Evolutionary conservation across 2,113 vertebrate genomes (phyloP).

Genomic region (Promerops cafer): DNA sequence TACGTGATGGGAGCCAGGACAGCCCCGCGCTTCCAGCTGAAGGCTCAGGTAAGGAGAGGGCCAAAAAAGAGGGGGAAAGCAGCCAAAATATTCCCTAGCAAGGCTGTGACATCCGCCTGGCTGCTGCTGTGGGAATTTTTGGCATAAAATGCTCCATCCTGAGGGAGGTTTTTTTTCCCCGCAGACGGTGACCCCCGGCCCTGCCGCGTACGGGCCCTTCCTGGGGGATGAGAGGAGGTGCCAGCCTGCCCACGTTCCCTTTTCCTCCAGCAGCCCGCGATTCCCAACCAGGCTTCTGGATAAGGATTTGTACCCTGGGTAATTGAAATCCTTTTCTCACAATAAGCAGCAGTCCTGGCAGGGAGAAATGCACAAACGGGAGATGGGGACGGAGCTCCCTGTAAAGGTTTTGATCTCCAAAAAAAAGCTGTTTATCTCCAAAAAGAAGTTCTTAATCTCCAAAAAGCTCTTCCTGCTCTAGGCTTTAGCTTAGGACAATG

Average conservation of each 20-base stretch:
- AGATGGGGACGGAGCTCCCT: background rate
- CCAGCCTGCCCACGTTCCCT: slow-evolving; percentile 65
- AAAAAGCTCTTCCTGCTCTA: background rate
- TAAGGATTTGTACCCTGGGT: slow-evolving; percentile 73
- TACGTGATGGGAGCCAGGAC: slow-evolving; percentile 82
- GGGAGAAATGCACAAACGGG: background rate
- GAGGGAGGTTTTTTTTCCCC: background rate
- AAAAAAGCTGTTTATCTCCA: background rate
- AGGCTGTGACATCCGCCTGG: background rate
- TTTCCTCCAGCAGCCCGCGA: slow-evolving; percentile 62
- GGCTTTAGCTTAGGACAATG: background rate
- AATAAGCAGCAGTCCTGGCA: background rate
- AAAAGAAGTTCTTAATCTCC: background rate
- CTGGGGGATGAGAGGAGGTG: background rate
- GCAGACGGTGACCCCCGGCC: slow-evolving; percentile 68
- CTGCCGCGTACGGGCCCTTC: slow-evolving; percentile 70
- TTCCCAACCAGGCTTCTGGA: slow-evolving; percentile 7
- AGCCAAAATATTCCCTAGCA: background rate
- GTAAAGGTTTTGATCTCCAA: background rate
- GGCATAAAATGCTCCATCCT: background rate
- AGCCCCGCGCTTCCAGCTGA: background rate
- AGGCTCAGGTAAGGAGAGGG: fast-evolving
- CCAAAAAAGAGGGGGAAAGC: background rate
- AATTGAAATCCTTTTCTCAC: background rate
- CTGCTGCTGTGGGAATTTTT: background rate